Evolutionary conservation across 2,113 vertebrate genomes (phyloP).

Genomic region (Spea multiplicata): DNA sequence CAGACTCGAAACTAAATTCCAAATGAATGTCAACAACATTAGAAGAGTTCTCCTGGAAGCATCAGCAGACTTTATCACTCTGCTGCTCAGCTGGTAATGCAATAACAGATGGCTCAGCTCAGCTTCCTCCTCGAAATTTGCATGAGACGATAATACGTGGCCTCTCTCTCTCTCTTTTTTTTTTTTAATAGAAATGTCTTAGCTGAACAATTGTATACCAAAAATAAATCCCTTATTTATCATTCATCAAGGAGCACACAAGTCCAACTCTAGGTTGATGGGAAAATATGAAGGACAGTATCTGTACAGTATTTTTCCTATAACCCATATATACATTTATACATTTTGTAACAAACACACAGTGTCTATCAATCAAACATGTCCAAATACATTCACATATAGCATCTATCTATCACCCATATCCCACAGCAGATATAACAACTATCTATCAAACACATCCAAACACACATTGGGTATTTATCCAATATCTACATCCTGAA

Average conservation of each 20-base stretch:
- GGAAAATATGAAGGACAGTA: neutral
- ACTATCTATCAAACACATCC: neutral
- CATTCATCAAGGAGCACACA: neutral
- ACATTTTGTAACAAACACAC: neutral
- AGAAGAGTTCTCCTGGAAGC: conserved; percentile 21
- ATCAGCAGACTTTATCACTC: conserved; percentile 8
- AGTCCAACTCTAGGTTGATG: neutral
- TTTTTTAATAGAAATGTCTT: conserved; percentile 37
- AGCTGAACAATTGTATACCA: conserved; percentile 4
- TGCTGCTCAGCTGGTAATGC: conserved; percentile 7
- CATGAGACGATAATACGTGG: conserved; percentile 24
- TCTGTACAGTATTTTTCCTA: neutral
- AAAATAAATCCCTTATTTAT: conserved; percentile 1
- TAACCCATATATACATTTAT: neutral
- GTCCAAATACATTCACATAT: neutral
- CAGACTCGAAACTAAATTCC: neutral
- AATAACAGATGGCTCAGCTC: conserved; percentile 41
- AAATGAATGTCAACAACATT: conserved; percentile 28
- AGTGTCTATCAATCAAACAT: neutral
- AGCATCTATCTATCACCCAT: neutral
- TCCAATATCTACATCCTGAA: neutral
- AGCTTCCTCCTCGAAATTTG: conserved; percentile 20
- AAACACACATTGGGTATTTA: neutral
- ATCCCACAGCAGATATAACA: neutral
- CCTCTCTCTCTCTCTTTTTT: neutral